These are phyloP conservation scores for Pygocentrus nattereri DNA, from an alignment of 2,797 vertebrate species.

Conservation along the genomic window DNA sequence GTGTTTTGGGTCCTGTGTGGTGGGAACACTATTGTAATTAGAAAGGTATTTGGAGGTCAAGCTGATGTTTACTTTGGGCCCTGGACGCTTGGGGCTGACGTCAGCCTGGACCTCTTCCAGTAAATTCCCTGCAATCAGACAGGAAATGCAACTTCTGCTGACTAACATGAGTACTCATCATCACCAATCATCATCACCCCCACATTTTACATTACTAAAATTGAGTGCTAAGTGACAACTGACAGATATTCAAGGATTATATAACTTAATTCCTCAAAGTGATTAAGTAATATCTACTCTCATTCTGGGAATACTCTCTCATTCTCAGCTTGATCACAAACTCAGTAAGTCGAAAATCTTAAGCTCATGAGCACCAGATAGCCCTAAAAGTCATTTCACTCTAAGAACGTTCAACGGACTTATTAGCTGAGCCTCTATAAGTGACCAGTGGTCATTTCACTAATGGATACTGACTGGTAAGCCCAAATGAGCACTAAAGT, in stretches of 20 bases:
- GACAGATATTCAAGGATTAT: neutral
- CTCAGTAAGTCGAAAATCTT: neutral
- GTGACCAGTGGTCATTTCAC: neutral
- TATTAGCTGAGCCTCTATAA: neutral
- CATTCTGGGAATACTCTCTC: neutral
- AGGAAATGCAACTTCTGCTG: conserved; percentile 40
- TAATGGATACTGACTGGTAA: conserved; percentile 32
- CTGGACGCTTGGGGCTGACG: conserved; percentile 24
- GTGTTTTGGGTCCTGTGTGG: neutral
- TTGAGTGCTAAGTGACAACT: neutral
- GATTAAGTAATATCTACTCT: neutral
- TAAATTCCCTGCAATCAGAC: conserved; percentile 28
- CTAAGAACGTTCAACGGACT: neutral
- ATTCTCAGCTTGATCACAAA: neutral
- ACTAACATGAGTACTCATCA: conserved; percentile 27
- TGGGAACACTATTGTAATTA: conserved; percentile 22
- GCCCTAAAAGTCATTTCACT: neutral
- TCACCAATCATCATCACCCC: neutral
- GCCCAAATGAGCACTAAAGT: neutral
- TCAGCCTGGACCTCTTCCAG: conserved; percentile 40
- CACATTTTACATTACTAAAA: neutral
- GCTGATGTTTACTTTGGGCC: conserved; percentile 40
- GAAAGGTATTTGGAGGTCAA: conserved; percentile 38
- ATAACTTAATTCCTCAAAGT: neutral
- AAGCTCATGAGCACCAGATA: neutral